phyloP scores from a whole-genome alignment of 2,113 vertebrate species.

The Cacatua alba region DNA sequence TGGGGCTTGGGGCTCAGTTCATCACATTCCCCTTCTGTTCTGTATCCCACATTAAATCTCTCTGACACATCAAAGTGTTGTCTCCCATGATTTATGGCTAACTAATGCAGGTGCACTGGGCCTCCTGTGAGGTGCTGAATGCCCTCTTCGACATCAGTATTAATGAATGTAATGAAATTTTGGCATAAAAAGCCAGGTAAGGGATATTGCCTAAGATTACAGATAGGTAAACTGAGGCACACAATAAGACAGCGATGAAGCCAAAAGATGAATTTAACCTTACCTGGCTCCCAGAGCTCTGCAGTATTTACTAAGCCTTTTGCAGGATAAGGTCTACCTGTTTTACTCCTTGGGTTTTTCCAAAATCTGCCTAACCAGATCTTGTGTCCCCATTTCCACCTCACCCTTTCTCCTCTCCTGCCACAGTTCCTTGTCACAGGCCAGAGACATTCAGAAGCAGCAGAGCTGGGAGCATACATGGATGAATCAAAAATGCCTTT shows the following conservation, averaged over 20 bases:
- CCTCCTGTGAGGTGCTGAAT: conserved; percentile 46
- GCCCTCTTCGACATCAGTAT: conserved; percentile 37
- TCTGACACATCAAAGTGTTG: conserved; percentile 62
- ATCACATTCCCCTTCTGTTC: conserved; percentile 60
- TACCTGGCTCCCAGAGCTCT: neutral
- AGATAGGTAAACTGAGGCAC: conserved; percentile 43
- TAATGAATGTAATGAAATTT: conserved; percentile 41
- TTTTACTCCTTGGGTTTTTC: neutral
- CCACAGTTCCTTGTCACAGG: neutral
- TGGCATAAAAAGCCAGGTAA: conserved; percentile 22
- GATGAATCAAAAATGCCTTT: neutral
- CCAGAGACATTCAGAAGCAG: neutral
- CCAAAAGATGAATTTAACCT: neutral
- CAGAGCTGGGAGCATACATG: neutral
- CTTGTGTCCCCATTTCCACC: neutral
- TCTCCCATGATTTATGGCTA: conserved; percentile 65
- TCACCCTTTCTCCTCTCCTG: neutral
- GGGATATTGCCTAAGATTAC: neutral
- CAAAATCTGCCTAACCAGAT: neutral
- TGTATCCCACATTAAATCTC: conserved; percentile 62
- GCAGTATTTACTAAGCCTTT: neutral
- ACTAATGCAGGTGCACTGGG: conserved; percentile 61
- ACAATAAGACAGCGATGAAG: neutral
- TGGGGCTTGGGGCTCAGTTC: conserved; percentile 63
- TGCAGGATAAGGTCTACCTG: neutral